phyloP scores from a whole-genome alignment of 1,140 invertebrate species.

The Plutomurus gul region DNA sequence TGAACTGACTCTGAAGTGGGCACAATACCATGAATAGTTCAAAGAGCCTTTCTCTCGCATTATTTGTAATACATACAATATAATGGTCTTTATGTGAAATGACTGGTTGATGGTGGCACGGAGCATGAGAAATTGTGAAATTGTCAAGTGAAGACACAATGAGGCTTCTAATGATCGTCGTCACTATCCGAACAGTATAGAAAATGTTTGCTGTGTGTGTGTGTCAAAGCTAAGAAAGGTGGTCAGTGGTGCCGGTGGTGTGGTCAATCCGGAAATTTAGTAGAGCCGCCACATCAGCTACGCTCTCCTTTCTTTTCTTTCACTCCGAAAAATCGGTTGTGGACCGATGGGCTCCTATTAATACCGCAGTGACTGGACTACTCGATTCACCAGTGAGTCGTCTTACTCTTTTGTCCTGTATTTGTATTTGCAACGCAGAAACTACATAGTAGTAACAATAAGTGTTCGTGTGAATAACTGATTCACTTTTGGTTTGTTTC shows the following conservation, averaged over 20 bases:
- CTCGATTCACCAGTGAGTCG: too few relatives aligned
- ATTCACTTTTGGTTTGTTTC: neutral
- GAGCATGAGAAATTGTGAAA: conserved; percentile 13
- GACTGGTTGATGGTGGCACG: neutral
- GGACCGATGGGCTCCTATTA: too few relatives aligned
- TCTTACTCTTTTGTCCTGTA: neutral
- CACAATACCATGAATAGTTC: neutral
- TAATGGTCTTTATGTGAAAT: neutral
- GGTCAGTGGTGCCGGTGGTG: neutral
- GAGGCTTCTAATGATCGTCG: conserved; percentile 19
- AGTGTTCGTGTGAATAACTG: neutral
- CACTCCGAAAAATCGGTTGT: conserved; percentile 17
- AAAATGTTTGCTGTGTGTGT: neutral
- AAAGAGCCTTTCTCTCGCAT: neutral
- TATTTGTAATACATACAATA: neutral
- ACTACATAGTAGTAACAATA: neutral
- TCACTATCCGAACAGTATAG: neutral
- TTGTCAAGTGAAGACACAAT: conserved; percentile 24
- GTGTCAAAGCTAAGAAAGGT: neutral
- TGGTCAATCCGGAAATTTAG: conserved; percentile 19
- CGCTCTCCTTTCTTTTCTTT: neutral
- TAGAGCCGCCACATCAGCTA: neutral
- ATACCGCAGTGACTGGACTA: too few relatives aligned
- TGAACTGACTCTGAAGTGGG: neutral
- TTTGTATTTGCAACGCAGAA: neutral